Base-by-base conservation (phyloP, 2,888 invertebrate species). In the Plebejus anna region DNA sequence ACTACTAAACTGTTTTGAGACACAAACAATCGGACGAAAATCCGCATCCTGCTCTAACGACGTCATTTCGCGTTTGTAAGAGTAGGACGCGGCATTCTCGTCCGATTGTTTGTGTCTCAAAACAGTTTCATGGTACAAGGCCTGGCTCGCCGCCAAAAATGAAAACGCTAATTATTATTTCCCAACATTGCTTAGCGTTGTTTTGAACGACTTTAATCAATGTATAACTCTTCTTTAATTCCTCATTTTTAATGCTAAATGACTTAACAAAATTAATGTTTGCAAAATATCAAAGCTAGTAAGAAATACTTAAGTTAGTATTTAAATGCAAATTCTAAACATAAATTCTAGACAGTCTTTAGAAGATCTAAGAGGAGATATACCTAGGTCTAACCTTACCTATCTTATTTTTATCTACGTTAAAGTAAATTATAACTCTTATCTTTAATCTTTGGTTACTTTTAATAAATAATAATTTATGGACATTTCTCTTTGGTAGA, bases 271-370 rank as follows among this genome's bases (percentile, higher is more conserved):
- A 59, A 59, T 2, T 3, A 7, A 7, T 28, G 9, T 9, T 61
- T 61, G n/a, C 22, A 9, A 59, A 59, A 11, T 61, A 28, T 11
- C 9, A 22, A 59, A n/a, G 22, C n/a, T 7, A 7, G 9, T 22
- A 22, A 59, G 28, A 9, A 61, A 61, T 22, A 22, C 28, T 28
- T 61, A 61, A 22, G 3, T n/a, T 59, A 59, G 57, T 61, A 28
- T 61, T 61, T 61, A 61, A 61, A 61, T 61, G 11, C 28, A 61
- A 28, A 61, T 61, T 28, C 61, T 61, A 61, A 61, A 61, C 55
- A 61, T 61, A 61, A 61, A 28, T 61, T 61, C 61, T 61, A 61
- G 61, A 61, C 61, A 61, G 61, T 61, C 61, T 61, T 61, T 61
- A 28, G 28, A 61, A 61, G 61, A 61, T 61, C 61, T 61, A 61